Base-by-base conservation (phyloP, 2,888 invertebrate genomes). In the Tribolium freemani region DNA sequence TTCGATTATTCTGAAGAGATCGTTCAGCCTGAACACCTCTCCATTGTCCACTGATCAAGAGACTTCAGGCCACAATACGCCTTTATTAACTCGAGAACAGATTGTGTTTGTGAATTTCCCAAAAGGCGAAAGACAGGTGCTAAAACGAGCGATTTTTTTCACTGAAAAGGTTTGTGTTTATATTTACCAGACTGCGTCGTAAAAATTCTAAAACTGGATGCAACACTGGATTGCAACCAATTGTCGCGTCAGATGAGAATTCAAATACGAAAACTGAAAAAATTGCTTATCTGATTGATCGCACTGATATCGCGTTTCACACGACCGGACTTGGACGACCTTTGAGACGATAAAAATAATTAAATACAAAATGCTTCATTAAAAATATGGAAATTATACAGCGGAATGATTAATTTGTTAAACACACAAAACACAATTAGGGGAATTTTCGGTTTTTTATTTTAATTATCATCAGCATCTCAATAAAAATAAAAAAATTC, bases 11-110 rank as follows among this genome's bases (percentile, higher is more conserved):
- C 69, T 69, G 54, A 76, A 71, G 68, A 56, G 72, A 74, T 74
- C 72, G 70, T 72, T 74, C 71, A 69, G 56, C 58, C 56, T 71
- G 73, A 73, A 73, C 73, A 76, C 76, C 76, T 73, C 73, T 76
- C 76, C 64, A 75, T 76, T 73, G 76, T 76, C 46, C 31, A 57
- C 67, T 76, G 72, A 76, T 76, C 74, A 76, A 74, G 67, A 60
- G 69, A 73, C 56, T 75, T 56, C 63, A 54, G 16, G 69, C 60
- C 16, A 76, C 76, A 76, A 76, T 75, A 57, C 56, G 64, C 58
- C 71, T 71, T 71, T 71, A 71, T 71, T 71, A 71, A 71, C 64
- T 71, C 63, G 38, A 66, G 69, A 63, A 75, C 72, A 76, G 73
- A 72, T 72, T 68, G 75, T 71, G 72, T 67, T 74, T 75, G 70